Conservation (phyloP, 2,797 vertebrate species). For the Carcharodon carcharias region DNA sequence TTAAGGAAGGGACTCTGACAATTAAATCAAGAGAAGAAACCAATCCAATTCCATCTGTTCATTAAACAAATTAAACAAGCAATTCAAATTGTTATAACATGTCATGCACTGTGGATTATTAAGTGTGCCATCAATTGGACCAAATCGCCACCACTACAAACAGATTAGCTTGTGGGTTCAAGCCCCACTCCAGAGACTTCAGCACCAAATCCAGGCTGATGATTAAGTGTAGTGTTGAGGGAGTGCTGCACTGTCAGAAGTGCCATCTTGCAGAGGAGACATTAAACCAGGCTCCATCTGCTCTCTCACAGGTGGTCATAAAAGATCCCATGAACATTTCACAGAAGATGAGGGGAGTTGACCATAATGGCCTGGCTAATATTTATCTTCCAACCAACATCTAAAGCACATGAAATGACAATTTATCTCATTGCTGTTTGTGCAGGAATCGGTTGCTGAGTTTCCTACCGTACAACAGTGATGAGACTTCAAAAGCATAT, state of each 20-base stretch:
- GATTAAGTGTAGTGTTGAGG: no score
- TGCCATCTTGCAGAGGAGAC: not conserved
- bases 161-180: no score
- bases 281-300: not conserved
- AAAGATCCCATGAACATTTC: no score
- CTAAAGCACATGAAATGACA: not conserved
- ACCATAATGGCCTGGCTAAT: not conserved
- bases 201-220: no score
- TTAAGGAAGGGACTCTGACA: not conserved
- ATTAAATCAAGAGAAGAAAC: constrained; percentile 12
- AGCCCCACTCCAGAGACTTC: not conserved
- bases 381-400: not conserved
- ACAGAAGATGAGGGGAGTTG: no score
- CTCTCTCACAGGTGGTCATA: no score
- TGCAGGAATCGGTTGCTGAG: not conserved
- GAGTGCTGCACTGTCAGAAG: not conserved
- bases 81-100: not conserved
- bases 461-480: not conserved
- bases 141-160: not conserved
- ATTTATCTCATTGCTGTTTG: not conserved
- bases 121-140: not conserved
- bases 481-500: not conserved
- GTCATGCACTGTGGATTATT: not conserved
- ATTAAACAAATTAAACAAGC: not conserved
- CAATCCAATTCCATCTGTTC: not conserved